phyloP scores from a whole-genome alignment of 2,113 vertebrate genomes.

The Hassar affinis region DNA sequence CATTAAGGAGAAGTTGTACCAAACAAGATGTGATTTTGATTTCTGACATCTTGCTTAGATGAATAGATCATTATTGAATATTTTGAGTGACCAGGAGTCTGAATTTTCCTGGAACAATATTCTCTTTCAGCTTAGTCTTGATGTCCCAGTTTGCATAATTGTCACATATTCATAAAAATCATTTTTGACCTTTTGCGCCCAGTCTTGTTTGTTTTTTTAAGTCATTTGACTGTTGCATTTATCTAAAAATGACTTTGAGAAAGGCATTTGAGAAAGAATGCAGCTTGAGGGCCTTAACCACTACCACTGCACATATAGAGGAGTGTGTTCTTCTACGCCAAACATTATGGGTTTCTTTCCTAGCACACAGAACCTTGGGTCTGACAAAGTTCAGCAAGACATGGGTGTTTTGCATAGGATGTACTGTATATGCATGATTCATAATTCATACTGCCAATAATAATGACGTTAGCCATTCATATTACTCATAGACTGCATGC shows the following conservation, averaged over 20 bases:
- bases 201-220: not conserved
- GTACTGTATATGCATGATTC: not conserved
- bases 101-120: not conserved
- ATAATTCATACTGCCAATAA: not conserved
- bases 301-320: not conserved
- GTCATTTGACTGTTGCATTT: not conserved
- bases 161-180: not conserved
- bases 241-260: not conserved
- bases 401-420: not conserved
- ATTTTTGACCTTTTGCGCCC: not conserved
- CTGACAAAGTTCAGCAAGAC: not conserved
- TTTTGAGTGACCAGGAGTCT: not conserved
- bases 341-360: not conserved
- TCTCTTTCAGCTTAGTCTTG: not conserved
- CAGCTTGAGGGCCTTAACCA: not conserved
- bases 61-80: not conserved
- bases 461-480: not conserved
- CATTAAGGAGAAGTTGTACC: not conserved
- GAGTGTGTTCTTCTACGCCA: not conserved
- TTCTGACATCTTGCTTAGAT: not conserved
- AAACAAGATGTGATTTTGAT: not conserved
- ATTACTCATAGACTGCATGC: not conserved
- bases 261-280: not conserved
- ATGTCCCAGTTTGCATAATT: not conserved
- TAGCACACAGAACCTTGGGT: not conserved